Conservation (phyloP, 2,113 vertebrate genomes). For the Psophia crepitans region DNA sequence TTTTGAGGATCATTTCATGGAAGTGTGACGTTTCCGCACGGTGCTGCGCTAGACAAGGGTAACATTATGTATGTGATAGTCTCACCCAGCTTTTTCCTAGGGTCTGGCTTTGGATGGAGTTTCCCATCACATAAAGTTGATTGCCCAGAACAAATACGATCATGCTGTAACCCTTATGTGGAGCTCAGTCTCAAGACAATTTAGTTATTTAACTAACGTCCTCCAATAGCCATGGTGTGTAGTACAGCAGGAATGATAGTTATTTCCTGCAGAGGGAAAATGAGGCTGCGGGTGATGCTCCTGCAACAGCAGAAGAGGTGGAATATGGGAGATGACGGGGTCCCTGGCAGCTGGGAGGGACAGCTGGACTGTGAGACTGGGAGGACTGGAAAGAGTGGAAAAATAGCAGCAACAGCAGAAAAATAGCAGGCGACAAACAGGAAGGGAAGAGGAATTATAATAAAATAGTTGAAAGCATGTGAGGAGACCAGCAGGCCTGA, state of each 20-base stretch:
- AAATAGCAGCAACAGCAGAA: background rate
- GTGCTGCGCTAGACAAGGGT: background rate
- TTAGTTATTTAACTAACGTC: slow-evolving; percentile 43
- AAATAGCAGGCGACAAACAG: background rate
- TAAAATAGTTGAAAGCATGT: background rate
- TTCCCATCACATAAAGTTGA: slow-evolving; percentile 43
- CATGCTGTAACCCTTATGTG: background rate
- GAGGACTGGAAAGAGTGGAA: background rate
- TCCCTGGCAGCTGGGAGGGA: background rate
- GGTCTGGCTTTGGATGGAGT: background rate
- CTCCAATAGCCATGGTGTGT: background rate
- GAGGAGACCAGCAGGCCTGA: background rate
- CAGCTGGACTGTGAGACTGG: background rate
- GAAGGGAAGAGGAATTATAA: background rate
- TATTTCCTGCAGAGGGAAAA: slow-evolving; percentile 50
- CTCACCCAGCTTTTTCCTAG: background rate
- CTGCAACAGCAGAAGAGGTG: background rate
- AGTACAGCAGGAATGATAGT: slow-evolving; percentile 37
- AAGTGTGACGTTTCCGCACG: background rate
- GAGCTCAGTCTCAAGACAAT: slow-evolving; percentile 43
- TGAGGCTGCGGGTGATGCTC: background rate
- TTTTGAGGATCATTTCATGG: background rate
- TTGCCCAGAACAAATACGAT: slow-evolving; percentile 14
- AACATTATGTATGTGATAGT: background rate
- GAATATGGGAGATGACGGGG: background rate